Evolutionary conservation across 2,797 vertebrate genomes (phyloP).

Genomic region (Podarcis lilfordi): DNA sequence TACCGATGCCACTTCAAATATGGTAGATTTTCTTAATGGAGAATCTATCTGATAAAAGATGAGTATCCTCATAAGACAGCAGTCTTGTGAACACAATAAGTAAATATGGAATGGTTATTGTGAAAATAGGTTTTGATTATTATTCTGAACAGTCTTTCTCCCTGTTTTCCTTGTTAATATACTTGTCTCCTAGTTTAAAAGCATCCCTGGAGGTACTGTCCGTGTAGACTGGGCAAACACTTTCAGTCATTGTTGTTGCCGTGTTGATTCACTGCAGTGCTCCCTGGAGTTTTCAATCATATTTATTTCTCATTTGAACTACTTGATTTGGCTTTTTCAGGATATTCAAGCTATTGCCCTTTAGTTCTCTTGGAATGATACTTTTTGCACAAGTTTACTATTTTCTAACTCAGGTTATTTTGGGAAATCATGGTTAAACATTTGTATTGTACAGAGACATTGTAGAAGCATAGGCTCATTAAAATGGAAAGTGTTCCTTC

Average conservation of each 20-base stretch:
- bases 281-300: conserved; percentile 16
- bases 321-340: neutral
- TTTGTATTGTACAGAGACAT: neutral
- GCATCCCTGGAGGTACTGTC: neutral
- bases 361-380: neutral
- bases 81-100: neutral
- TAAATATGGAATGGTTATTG: neutral
- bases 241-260: neutral
- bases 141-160: neutral
- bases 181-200: neutral
- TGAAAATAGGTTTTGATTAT: conserved; percentile 2
- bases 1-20: neutral
- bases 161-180: conserved; percentile 5
- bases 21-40: neutral
- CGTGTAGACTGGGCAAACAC: conserved; percentile 1
- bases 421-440: neutral
- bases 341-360: neutral
- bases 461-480: conserved; percentile 1
- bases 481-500: conserved; percentile 15
- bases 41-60: neutral
- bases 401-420: neutral
- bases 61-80: neutral
- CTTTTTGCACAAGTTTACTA: neutral
- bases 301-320: conserved; percentile 11
- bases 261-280: conserved; percentile 1